Conservation (phyloP, 1,140 invertebrate genomes). For the Sycophila sp. region DNA sequence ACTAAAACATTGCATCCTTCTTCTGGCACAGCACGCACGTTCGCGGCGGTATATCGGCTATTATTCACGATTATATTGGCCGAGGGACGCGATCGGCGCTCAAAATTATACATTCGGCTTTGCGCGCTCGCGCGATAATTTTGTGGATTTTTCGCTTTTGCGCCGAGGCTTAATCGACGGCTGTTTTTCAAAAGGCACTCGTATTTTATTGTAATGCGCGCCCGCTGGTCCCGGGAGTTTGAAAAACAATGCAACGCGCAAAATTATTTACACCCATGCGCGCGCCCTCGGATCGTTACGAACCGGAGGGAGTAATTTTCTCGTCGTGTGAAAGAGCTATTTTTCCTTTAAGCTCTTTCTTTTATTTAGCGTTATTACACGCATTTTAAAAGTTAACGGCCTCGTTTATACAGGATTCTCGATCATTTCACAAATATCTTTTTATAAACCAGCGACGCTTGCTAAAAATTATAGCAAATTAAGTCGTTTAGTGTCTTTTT, state of each 20-base stretch:
- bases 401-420: conserved; percentile 3
- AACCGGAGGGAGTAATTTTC: not conserved
- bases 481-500: too few relatives aligned
- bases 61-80: conserved; percentile 21
- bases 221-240: too few relatives aligned
- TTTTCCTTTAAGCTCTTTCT: conserved; percentile 16
- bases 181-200: not conserved
- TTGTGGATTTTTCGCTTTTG: conserved; percentile 7
- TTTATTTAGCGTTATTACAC: not conserved
- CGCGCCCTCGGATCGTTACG: too few relatives aligned
- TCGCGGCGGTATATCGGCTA: conserved; percentile 17
- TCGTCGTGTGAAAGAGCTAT: not conserved
- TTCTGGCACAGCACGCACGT: too few relatives aligned
- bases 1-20: too few relatives aligned
- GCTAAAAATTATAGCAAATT: too few relatives aligned
- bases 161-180: not conserved
- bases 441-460: too few relatives aligned
- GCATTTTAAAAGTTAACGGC: not conserved
- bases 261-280: conserved; percentile 20
- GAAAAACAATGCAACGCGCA: too few relatives aligned
- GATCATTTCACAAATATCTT: conserved; percentile 10
- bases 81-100: not conserved
- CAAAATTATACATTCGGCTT: conserved; percentile 3
- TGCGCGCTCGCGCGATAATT: conserved; percentile 3
- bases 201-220: too few relatives aligned